phyloP scores from a whole-genome alignment of 2,113 vertebrate genomes.

The Channa maculata region DNA sequence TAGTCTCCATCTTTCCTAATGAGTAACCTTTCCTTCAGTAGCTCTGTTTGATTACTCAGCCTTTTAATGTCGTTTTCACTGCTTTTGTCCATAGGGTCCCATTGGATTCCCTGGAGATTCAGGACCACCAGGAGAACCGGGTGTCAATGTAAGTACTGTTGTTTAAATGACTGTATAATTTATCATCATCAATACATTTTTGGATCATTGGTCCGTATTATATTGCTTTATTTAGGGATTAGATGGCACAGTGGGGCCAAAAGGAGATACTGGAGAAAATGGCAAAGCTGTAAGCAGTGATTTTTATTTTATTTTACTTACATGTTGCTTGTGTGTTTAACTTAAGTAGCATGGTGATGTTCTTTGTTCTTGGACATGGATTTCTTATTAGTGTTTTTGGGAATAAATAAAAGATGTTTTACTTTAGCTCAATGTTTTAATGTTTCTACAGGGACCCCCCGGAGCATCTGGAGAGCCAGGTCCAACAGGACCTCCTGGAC shows the following conservation, averaged over 20 bases:
- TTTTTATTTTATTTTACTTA: neutral
- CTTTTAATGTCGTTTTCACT: constrained; percentile 2
- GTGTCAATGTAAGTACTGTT: constrained; percentile 80
- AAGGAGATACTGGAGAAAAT: constrained; percentile 89
- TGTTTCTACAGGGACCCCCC: constrained; percentile 84
- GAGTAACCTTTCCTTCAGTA: constrained; percentile 20
- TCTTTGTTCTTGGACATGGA: no score
- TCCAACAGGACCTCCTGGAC: constrained; percentile 88
- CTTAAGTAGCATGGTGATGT: neutral
- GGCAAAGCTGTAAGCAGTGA: constrained; percentile 85
- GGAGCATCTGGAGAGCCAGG: constrained; percentile 93
- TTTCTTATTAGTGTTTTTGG: neutral
- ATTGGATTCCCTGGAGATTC: constrained; percentile 87
- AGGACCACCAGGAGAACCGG: constrained; percentile 88
- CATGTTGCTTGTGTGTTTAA: neutral
- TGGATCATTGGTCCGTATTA: neutral
- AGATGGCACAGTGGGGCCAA: constrained; percentile 87
- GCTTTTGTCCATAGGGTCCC: constrained; percentile 83
- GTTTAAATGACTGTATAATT: neutral
- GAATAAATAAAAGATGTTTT: neutral
- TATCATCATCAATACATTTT: neutral
- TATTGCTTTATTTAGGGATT: constrained; percentile 81
- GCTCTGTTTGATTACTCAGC: neutral
- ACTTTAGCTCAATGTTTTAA: neutral
- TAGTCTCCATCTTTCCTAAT: constrained; percentile 60